phyloP scores from a whole-genome alignment of 2,797 vertebrate genomes.

The Corythornis leucogaster region DNA sequence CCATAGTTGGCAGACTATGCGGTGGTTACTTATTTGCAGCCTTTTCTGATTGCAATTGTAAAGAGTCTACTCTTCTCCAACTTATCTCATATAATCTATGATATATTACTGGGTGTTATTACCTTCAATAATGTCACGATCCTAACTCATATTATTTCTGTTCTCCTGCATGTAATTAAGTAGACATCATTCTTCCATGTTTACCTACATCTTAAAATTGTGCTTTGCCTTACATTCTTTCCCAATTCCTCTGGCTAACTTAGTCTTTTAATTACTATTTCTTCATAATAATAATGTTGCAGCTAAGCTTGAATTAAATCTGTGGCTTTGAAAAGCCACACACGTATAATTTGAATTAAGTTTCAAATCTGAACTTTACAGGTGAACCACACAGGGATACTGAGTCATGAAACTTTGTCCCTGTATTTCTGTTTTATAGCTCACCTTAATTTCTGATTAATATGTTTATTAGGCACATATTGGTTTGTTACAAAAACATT shows the following conservation, averaged over 20 bases:
- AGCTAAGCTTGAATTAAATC: slow-evolving; percentile 50
- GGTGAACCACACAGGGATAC: not conserved
- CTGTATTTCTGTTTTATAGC: not conserved
- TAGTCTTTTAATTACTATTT: slow-evolving; percentile 42
- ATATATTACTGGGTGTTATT: slow-evolving; percentile 24
- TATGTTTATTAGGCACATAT: not conserved
- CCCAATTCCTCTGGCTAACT: not conserved
- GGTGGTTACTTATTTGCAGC: not conserved
- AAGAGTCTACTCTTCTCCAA: not conserved
- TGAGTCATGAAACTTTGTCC: not conserved
- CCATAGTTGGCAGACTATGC: not conserved
- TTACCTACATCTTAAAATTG: slow-evolving; percentile 45
- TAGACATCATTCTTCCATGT: slow-evolving; percentile 12
- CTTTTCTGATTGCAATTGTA: not conserved
- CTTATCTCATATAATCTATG: not conserved
- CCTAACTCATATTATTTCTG: not conserved
- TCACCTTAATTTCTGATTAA: not conserved
- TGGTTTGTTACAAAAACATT: not conserved
- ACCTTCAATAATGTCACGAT: not conserved
- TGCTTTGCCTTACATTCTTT: not conserved
- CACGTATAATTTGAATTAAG: not conserved
- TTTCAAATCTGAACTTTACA: not conserved
- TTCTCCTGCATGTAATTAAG: slow-evolving; percentile 45
- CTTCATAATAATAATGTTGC: slow-evolving; percentile 31
- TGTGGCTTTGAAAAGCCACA: not conserved